phyloP scores from a whole-genome alignment of 2,888 invertebrate genomes.

The Dastarcus helophoroides region DNA sequence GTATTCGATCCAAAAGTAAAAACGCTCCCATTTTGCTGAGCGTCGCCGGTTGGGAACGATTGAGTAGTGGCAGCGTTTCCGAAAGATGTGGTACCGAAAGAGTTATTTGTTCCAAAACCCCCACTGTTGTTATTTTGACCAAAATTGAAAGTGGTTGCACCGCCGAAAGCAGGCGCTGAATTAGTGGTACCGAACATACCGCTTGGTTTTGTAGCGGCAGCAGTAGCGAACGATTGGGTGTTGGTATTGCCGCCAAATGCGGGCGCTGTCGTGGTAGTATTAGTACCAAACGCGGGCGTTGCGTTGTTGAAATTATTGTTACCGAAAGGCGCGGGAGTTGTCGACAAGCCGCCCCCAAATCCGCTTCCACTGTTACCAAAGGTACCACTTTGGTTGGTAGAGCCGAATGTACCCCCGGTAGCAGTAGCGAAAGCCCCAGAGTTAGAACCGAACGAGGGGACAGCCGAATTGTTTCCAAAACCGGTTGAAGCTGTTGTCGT shows the following conservation, averaged over 20 bases:
- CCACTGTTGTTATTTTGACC: conserved; percentile 4
- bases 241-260: conserved; percentile 6
- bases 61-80: too few species aligned
- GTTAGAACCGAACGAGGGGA: background rate
- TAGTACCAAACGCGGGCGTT: too few species aligned
- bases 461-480: background rate
- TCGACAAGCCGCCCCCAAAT: too few species aligned
- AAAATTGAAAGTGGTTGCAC: background rate
- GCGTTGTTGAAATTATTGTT: too few species aligned
- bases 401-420: conserved; percentile 1
- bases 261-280: conserved; percentile 3
- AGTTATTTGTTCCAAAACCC: conserved; percentile 2
- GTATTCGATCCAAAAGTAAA: conserved; percentile 10
- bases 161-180: conserved; percentile 1
- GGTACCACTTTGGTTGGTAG: conserved; percentile 3
- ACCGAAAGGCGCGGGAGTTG: too few species aligned
- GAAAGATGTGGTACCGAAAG: conserved; percentile 9
- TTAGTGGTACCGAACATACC: background rate
- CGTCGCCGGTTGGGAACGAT: too few species aligned
- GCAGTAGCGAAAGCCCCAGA: background rate
- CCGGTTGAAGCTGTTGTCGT: background rate
- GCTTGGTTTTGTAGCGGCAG: background rate
- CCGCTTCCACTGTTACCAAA: too few species aligned
- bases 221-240: background rate
- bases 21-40: conserved; percentile 5